These are phyloP conservation scores for Uria lomvia DNA, from an alignment of 2,113 vertebrate genomes.

Conservation along the genomic window DNA sequence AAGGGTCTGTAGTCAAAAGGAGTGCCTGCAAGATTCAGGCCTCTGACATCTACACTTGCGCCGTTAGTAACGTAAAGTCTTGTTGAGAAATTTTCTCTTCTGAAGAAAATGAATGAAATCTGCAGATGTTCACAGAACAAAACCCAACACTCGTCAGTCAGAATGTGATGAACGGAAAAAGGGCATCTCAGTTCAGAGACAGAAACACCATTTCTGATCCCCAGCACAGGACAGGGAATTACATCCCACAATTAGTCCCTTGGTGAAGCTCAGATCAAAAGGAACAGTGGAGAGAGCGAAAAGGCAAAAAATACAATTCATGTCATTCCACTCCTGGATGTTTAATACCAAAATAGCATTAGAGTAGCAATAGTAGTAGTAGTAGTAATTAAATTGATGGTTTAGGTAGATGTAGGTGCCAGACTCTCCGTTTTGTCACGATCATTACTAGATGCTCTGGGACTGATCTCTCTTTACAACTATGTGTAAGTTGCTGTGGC, in stretches of 20 bases:
- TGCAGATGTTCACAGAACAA: neutral
- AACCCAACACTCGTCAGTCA: rapidly evolving
- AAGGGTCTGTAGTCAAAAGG: neutral
- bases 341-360: neutral
- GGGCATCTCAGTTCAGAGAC: neutral
- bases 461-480: neutral
- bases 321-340: neutral
- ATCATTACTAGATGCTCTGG: neutral
- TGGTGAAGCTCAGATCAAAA: neutral
- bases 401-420: neutral
- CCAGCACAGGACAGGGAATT: neutral
- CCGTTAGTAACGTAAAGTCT: neutral
- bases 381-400: neutral
- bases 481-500: neutral
- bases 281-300: neutral
- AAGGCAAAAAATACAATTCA: neutral
- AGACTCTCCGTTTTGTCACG: neutral
- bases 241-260: neutral
- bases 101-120: neutral
- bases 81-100: neutral
- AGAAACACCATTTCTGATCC: neutral
- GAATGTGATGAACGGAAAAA: neutral
- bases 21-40: neutral
- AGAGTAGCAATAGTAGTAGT: neutral
- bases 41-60: neutral